Evolutionary conservation across 2,888 invertebrate species (phyloP).

Genomic region (Craniophora ligustri): DNA sequence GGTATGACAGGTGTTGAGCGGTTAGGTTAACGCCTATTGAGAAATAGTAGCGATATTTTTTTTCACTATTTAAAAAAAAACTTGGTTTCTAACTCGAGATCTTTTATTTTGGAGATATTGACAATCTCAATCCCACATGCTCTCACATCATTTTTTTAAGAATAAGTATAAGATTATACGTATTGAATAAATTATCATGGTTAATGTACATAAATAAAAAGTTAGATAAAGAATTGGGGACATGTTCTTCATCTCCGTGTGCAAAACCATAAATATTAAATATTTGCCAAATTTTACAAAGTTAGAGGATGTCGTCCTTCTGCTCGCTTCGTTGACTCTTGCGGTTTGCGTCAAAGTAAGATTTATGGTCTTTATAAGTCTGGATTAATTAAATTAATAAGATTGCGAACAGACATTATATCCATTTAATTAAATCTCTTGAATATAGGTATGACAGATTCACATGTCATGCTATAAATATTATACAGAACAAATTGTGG

Average conservation of each 20-base stretch:
- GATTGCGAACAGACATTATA: constrained; percentile 28
- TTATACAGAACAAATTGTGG: too few species aligned
- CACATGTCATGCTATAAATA: constrained; percentile 2
- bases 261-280: background rate
- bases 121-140: too few species aligned
- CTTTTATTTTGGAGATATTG: too few species aligned
- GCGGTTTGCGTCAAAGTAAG: constrained; percentile 26
- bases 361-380: constrained; percentile 49
- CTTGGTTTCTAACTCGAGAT: too few species aligned
- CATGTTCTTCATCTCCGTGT: background rate
- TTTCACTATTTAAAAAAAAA: too few species aligned
- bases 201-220: background rate
- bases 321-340: background rate
- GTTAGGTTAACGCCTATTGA: too few species aligned
- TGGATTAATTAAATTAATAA: constrained; percentile 45
- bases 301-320: constrained; percentile 4
- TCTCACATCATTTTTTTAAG: too few species aligned
- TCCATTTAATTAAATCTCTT: constrained; percentile 20
- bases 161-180: too few species aligned
- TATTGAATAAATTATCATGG: too few species aligned
- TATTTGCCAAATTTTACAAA: constrained; percentile 20
- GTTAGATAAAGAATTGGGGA: background rate
- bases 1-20: too few species aligned
- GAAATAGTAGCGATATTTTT: too few species aligned
- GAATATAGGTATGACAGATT: constrained; percentile 1